Percentiles rank a stretch among this genome's conserved stretches.
These are phyloP conservation scores for Neuroterus valhalla DNA, from an alignment of 1,140 invertebrate species.

Conservation along the genomic window DNA sequence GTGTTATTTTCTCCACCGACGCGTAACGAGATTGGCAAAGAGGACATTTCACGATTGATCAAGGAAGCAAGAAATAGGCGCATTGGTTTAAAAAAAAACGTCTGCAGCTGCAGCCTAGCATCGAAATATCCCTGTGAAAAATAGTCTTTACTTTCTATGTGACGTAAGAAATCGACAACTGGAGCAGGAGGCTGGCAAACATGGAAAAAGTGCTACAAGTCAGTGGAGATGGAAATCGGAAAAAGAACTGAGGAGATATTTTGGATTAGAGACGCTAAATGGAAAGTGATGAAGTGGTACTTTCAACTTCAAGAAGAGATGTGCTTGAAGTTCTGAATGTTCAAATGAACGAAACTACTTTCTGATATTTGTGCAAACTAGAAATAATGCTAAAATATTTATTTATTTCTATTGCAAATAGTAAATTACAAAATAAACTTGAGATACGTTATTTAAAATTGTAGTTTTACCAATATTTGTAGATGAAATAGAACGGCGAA, in stretches of 20 bases:
- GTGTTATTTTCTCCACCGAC: conserved; percentile 21
- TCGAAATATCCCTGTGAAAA: conserved; percentile 6
- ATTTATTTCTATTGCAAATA: too few relatives aligned
- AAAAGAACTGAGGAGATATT: neutral
- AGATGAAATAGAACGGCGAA: too few relatives aligned
- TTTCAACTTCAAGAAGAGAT: too few relatives aligned
- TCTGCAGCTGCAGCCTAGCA: neutral
- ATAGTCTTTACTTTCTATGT: neutral
- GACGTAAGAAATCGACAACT: neutral
- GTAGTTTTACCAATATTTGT: too few relatives aligned
- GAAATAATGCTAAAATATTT: too few relatives aligned
- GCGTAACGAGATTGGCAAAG: conserved; percentile 2
- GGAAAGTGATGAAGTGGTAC: too few relatives aligned
- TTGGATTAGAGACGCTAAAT: neutral
- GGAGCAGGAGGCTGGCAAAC: conserved; percentile 2
- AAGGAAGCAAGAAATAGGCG: neutral
- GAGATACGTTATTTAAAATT: too few relatives aligned
- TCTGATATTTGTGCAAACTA: too few relatives aligned
- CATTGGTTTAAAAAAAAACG: neutral
- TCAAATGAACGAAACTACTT: too few relatives aligned
- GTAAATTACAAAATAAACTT: too few relatives aligned
- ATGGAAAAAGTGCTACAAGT: conserved; percentile 16
- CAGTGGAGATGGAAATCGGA: conserved; percentile 1
- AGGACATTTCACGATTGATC: conserved; percentile 23
- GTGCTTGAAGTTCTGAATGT: too few relatives aligned